These are phyloP conservation scores for Protula sp. DNA, from an alignment of 2,888 invertebrate species.

Conservation along the genomic window DNA sequence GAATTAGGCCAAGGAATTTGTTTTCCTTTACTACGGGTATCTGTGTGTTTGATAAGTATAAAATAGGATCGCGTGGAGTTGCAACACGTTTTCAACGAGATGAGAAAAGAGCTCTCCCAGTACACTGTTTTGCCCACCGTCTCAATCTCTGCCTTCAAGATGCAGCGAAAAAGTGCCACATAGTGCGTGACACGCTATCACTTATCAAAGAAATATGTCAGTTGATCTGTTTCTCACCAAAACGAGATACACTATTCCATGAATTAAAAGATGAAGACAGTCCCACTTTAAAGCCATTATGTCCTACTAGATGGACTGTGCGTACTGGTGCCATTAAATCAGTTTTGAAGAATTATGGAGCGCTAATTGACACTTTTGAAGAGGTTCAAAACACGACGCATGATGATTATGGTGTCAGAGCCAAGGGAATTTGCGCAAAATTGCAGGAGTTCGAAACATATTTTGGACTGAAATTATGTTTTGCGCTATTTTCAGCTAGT, in stretches of 20 bases:
- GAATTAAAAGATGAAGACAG: not conserved
- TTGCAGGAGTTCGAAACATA: not conserved
- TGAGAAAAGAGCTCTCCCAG: not conserved
- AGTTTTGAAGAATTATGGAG: not conserved
- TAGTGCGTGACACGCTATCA: slow-evolving; percentile 1
- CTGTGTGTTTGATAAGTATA: too few species aligned
- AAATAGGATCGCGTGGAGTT: too few species aligned
- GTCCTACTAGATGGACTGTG: not conserved
- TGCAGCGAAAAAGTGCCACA: not conserved
- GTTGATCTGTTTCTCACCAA: not conserved
- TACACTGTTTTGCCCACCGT: slow-evolving; percentile 5
- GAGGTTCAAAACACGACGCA: not conserved
- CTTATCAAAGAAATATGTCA: not conserved
- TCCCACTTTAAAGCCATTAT: not conserved
- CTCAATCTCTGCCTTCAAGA: slow-evolving; percentile 1
- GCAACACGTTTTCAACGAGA: not conserved
- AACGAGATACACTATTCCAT: not conserved
- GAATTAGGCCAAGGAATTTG: too few species aligned
- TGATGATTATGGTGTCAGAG: slow-evolving; percentile 2
- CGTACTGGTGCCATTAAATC: not conserved
- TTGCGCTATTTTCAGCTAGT: not conserved
- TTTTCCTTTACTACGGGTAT: too few species aligned
- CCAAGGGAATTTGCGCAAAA: not conserved
- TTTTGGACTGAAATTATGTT: not conserved
- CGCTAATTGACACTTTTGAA: not conserved